Percentiles rank a stretch among this genome's conserved stretches.
Conservation (phyloP, 2,797 vertebrate species). For the Apodemus agrarius region DNA sequence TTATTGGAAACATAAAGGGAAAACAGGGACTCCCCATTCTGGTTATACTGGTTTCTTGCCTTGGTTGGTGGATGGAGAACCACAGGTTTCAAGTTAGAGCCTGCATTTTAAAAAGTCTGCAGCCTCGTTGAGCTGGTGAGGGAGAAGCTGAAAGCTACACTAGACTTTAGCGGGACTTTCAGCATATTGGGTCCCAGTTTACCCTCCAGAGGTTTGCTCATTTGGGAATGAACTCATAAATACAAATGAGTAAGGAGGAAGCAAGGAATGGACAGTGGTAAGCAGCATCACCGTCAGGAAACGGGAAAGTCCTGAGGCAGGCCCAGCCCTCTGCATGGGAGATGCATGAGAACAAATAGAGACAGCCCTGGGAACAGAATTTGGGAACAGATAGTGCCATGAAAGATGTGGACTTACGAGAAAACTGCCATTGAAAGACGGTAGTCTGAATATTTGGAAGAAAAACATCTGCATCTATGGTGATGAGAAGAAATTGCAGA, state of each 20-base stretch:
- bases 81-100: conserved; percentile 54
- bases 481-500: conserved; percentile 4
- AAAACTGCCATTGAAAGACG: conserved; percentile 7
- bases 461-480: not conserved
- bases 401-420: not conserved
- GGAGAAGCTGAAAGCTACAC: conserved; percentile 10
- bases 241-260: not conserved
- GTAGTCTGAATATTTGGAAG: not conserved
- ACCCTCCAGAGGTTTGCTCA: not conserved
- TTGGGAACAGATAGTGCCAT: not conserved
- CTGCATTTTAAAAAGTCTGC: not conserved
- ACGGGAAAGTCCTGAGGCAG: not conserved
- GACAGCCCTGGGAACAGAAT: not conserved
- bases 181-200: not conserved
- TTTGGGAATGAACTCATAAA: not conserved
- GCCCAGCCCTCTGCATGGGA: not conserved
- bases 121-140: not conserved
- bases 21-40: not conserved
- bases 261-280: not conserved
- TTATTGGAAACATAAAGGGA: not conserved
- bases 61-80: conserved; percentile 26
- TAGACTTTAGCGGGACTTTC: not conserved
- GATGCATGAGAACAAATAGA: not conserved
- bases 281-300: not conserved
- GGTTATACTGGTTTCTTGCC: conserved; percentile 52